A percentile compares a stretch with the other conserved stretches of the same genome.
Evolutionary conservation across 1,140 invertebrate genomes (phyloP).

Genomic region (Lethrus apterus): DNA sequence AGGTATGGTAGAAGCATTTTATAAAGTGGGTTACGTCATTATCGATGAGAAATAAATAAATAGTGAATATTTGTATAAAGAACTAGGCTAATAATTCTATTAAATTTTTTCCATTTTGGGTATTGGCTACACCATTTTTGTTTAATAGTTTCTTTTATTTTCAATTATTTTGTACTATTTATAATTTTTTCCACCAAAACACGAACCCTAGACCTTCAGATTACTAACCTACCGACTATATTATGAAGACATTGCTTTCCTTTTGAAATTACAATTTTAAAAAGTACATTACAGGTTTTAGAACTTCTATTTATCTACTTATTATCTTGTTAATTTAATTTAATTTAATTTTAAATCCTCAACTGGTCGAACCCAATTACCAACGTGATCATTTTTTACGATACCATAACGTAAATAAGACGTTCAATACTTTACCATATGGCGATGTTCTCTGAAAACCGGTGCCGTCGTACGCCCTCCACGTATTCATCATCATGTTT

Average conservation of each 20-base stretch:
- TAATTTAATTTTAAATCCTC: background rate
- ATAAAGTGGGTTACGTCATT: no score
- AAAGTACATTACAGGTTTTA: background rate
- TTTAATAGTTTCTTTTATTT: no score
- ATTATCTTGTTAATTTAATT: background rate
- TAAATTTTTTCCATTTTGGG: no score
- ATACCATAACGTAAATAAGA: background rate
- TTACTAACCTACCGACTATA: no score
- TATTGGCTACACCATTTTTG: no score
- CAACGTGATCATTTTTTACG: background rate
- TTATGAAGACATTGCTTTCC: background rate
- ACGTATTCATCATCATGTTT: constrained; percentile 70
- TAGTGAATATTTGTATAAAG: no score
- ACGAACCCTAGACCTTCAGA: no score
- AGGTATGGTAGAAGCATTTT: no score
- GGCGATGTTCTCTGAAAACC: constrained; percentile 67
- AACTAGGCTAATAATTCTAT: no score
- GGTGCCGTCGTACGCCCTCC: constrained; percentile 66
- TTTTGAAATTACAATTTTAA: background rate
- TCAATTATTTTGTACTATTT: no score
- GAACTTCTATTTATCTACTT: background rate
- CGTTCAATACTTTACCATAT: constrained; percentile 57
- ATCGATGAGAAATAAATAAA: no score
- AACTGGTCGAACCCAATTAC: background rate
- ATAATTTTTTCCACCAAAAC: no score